These are phyloP conservation scores for Champsocephalus esox DNA, from an alignment of 2,797 vertebrate species.

Conservation along the genomic window DNA sequence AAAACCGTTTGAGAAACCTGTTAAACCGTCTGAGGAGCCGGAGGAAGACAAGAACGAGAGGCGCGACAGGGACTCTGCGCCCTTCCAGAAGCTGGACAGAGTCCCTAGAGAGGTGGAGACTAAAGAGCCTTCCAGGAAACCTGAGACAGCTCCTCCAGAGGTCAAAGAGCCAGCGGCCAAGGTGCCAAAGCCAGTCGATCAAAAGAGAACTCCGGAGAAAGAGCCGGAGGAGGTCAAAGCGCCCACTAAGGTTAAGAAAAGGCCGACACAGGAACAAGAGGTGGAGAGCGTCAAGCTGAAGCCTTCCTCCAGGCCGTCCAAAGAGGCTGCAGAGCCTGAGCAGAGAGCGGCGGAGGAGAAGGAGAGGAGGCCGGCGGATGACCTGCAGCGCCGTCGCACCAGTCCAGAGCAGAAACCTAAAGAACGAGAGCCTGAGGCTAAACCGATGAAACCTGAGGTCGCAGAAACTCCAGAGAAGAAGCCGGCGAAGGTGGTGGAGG, in stretches of 20 bases:
- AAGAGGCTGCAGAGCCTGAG: constrained; percentile 70
- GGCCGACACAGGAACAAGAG: constrained; percentile 73
- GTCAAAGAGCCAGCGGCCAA: constrained; percentile 67
- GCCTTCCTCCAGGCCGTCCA: constrained; percentile 74
- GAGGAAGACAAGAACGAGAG: constrained; percentile 73
- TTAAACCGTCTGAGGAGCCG: constrained; percentile 63
- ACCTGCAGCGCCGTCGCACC: constrained; percentile 38
- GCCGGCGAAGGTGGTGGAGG: constrained; percentile 51
- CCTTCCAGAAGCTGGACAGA: constrained; percentile 75
- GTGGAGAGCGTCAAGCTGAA: constrained; percentile 78
- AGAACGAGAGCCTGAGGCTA: constrained; percentile 60
- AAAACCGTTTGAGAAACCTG: constrained; percentile 84
- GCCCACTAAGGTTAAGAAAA: constrained; percentile 76
- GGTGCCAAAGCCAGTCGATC: constrained; percentile 65
- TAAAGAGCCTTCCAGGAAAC: constrained; percentile 74
- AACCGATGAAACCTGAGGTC: constrained; percentile 61
- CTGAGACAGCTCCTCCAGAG: constrained; percentile 54
- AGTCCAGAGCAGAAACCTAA: constrained; percentile 67
- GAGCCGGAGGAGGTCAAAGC: constrained; percentile 65
- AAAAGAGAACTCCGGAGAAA: constrained; percentile 72
- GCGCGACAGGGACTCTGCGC: constrained; percentile 64
- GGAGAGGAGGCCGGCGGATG: constrained; percentile 66
- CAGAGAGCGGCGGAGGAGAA: constrained; percentile 74
- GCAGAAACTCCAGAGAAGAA: constrained; percentile 66
- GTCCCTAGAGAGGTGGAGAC: constrained; percentile 67